Evolutionary conservation across 2,888 invertebrate species (phyloP).

Genomic region (Agrochola lota): DNA sequence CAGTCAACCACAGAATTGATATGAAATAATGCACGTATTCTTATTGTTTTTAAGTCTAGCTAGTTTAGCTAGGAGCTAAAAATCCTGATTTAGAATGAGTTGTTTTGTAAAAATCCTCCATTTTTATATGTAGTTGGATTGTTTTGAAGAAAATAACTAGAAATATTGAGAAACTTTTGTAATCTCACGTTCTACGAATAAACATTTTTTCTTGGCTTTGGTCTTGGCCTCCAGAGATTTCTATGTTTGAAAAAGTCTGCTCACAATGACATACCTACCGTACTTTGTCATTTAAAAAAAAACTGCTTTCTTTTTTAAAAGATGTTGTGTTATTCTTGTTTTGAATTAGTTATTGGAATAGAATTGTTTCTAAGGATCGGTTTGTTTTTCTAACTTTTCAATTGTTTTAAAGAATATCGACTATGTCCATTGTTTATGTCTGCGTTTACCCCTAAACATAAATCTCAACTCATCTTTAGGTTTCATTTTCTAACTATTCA

Average conservation of each 20-base stretch:
- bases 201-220: conserved; percentile 27
- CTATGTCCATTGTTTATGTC: not conserved
- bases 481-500: not conserved
- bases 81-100: not conserved
- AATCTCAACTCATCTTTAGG: too few relatives aligned
- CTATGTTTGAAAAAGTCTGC: conserved; percentile 16
- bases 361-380: not conserved
- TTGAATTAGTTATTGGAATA: not conserved
- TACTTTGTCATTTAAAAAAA: not conserved
- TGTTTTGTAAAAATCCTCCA: not conserved
- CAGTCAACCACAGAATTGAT: too few relatives aligned
- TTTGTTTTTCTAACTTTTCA: not conserved
- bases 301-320: not conserved
- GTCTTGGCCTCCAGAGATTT: conserved; percentile 17
- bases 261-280: not conserved
- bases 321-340: not conserved
- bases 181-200: conserved; percentile 27
- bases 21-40: not conserved
- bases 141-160: conserved; percentile 22
- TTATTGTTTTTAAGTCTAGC: not conserved
- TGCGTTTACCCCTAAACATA: too few relatives aligned
- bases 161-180: conserved; percentile 39
- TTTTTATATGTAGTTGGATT: conserved; percentile 2
- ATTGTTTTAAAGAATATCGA: not conserved
- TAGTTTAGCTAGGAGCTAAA: not conserved